phyloP scores from a whole-genome alignment of 2,797 vertebrate genomes.

The Euthynnus affinis region DNA sequence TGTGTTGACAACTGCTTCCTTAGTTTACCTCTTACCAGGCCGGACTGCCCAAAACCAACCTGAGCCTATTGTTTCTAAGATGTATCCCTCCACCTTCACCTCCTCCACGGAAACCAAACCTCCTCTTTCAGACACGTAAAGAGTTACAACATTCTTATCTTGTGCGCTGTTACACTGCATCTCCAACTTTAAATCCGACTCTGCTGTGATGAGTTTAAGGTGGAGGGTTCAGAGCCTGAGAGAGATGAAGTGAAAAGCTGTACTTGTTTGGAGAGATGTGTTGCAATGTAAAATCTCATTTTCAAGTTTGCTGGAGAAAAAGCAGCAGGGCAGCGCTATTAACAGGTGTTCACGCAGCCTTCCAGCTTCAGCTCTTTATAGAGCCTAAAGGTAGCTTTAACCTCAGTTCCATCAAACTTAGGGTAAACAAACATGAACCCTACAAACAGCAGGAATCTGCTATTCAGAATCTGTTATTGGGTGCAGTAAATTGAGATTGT shows the following conservation, averaged over 20 bases:
- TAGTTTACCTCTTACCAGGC: constrained; percentile 41
- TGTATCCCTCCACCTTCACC: not conserved
- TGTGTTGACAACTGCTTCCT: constrained; percentile 40
- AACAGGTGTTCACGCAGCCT: constrained; percentile 68
- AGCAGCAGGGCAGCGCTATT: constrained; percentile 41
- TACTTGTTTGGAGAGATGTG: constrained; percentile 30
- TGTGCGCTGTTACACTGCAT: not conserved
- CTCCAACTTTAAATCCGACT: constrained; percentile 36
- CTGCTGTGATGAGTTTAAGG: constrained; percentile 34
- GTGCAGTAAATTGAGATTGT: not conserved
- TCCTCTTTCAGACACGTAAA: not conserved
- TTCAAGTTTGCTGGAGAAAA: constrained; percentile 50
- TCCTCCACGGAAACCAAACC: constrained; percentile 1
- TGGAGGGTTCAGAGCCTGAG: constrained; percentile 45
- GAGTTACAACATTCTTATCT: constrained; percentile 31
- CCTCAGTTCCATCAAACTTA: constrained; percentile 49
- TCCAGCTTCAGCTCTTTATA: constrained; percentile 45
- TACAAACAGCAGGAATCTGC: constrained; percentile 50
- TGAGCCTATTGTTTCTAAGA: not conserved
- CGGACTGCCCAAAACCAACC: constrained; percentile 1
- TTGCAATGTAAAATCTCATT: constrained; percentile 34
- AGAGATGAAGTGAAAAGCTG: constrained; percentile 28
- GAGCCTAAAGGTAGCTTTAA: constrained; percentile 70
- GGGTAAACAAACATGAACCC: constrained; percentile 73
- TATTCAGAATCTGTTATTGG: constrained; percentile 28